Percentiles rank a stretch among this genome's conserved stretches.
Conservation (phyloP, 1,140 invertebrate species). For the Cydia pomonella region DNA sequence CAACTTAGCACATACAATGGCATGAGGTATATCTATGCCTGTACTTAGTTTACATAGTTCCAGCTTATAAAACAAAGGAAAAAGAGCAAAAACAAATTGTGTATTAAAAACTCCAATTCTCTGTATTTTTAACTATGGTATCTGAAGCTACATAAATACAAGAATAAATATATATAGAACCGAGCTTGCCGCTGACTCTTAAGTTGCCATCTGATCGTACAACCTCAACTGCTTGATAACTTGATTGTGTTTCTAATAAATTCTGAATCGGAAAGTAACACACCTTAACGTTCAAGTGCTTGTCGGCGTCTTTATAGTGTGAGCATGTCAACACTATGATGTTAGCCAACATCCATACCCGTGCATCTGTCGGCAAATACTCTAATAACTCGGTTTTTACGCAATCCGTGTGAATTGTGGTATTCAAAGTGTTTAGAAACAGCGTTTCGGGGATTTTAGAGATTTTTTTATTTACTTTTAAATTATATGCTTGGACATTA, state of each 20-base stretch:
- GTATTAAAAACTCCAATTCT: no score
- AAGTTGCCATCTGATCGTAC: no score
- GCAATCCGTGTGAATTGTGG: slow-evolving; percentile 21
- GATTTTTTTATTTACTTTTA: background rate
- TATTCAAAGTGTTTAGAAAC: slow-evolving; percentile 3
- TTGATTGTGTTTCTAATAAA: background rate
- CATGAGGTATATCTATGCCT: no score
- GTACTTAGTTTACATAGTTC: no score
- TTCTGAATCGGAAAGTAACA: background rate
- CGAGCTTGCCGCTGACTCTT: no score
- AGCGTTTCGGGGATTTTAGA: background rate
- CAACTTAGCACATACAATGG: no score
- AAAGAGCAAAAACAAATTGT: no score
- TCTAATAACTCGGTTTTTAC: slow-evolving; percentile 32
- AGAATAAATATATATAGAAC: no score
- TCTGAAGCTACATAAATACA: no score
- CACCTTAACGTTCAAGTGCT: background rate
- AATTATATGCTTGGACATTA: background rate
- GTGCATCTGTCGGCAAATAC: slow-evolving; percentile 41
- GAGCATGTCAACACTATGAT: slow-evolving; percentile 40
- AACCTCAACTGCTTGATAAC: no score
- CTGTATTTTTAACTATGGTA: no score
- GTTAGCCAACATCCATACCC: slow-evolving; percentile 43
- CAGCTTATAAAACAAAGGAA: no score
- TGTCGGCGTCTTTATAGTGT: slow-evolving; percentile 44